These are phyloP conservation scores for Chionomys nivalis DNA, from an alignment of 2,113 vertebrate species.

Conservation along the genomic window DNA sequence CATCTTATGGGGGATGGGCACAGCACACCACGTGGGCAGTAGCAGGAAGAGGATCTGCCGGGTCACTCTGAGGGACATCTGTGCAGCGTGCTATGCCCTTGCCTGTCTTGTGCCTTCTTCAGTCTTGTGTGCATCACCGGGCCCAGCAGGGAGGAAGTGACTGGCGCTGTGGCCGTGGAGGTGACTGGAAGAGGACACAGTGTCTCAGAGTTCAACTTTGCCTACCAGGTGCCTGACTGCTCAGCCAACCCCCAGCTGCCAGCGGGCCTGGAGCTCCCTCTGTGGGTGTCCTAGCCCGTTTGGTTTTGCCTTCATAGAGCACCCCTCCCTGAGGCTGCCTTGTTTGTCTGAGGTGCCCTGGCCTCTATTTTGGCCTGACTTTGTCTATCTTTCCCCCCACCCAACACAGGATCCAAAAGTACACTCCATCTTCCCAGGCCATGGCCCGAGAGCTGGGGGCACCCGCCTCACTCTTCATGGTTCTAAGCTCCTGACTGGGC, in stretches of 20 bases:
- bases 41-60: not conserved
- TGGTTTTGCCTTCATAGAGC: not conserved
- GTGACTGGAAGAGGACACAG: slow-evolving; percentile 92
- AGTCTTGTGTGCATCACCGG: slow-evolving; percentile 94
- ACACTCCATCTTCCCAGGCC: slow-evolving; percentile 89
- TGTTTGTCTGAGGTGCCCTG: not conserved
- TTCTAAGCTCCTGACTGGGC: slow-evolving; percentile 93
- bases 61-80: not conserved
- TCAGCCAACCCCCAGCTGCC: not conserved
- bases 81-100: not conserved
- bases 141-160: slow-evolving; percentile 87
- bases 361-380: not conserved
- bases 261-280: not conserved
- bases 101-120: slow-evolving; percentile 75
- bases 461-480: slow-evolving; percentile 92
- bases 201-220: slow-evolving; percentile 91
- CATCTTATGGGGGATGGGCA: not conserved
- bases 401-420: slow-evolving; percentile 91
- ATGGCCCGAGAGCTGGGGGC: slow-evolving; percentile 94
- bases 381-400: not conserved
- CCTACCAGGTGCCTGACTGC: slow-evolving; percentile 90
- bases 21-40: slow-evolving; percentile 23
- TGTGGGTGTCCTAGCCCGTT: too few species aligned
- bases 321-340: not conserved
- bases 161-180: slow-evolving; percentile 89